Base-by-base conservation (phyloP, 2,888 invertebrate genomes). In the Rotaria socialis region DNA sequence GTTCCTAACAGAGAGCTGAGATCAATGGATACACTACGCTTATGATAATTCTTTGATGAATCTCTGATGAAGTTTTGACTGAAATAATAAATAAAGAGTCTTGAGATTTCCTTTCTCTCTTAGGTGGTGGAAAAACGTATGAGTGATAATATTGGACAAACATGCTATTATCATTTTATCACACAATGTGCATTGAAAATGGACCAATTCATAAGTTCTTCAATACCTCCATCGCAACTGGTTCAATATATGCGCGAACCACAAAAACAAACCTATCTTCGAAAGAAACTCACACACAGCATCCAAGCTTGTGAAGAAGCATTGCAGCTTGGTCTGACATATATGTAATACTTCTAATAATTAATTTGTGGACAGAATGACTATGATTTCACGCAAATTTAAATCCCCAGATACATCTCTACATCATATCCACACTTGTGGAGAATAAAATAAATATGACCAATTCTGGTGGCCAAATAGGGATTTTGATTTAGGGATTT, bases 121-220 rank as follows among this genome's bases (percentile, higher is more conserved):
- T 67, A 67, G 67, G 41, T 75, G 7, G 75, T 75, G 75, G 47
- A 75, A 75, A 75, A 75, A 14, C 75, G 75, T 75, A 6, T 75
- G 8, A 47, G 24, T 75, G 75, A 75, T 47, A 41, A 11, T 10
- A 22, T 75, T 47, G 41, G 43, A 75, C 75, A 75, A 75, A 24
- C 24, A 47, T 75, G 75, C 24, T 75, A 75, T 14, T 47, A 75
- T 75, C 47, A 43, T 47, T 75, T 75, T 22, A 47, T 75, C 47
- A 75, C 75, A 5, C 6, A 43, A 41, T 75, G 75, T 75, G 75
- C 75, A 24, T 11, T 75, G 11, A 27, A 67, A 67, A 67, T 67
- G 27, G 67, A 67, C 16, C 27, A 67, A 27, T n/a, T 11, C 4
- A 35, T 67, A 35, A 14, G 0, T 14, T 1, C 3, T 35, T n/a